Conservation (phyloP, 2,888 invertebrate species). For the Nycteola revayana region DNA sequence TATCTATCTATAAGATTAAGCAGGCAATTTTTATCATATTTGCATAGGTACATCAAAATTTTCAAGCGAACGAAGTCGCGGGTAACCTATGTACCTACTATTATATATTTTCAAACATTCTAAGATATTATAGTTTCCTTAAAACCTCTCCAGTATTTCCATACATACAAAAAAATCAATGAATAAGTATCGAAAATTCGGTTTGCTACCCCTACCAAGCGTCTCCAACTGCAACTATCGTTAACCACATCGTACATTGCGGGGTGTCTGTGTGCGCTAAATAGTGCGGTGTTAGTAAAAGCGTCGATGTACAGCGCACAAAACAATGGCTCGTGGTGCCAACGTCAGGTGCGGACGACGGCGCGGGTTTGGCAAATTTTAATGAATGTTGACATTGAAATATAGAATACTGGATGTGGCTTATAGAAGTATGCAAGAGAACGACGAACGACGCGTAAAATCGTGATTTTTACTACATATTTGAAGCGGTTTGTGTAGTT, state of each 20-base stretch:
- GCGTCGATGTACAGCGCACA: slow-evolving; percentile 37
- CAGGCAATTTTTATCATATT: too few species aligned
- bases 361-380: slow-evolving; percentile 52
- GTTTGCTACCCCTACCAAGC: background rate
- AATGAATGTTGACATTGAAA: slow-evolving; percentile 60
- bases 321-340: slow-evolving; percentile 23
- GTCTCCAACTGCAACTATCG: slow-evolving; percentile 3
- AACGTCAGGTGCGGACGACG: slow-evolving; percentile 48
- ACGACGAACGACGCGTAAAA: too few species aligned
- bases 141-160: slow-evolving; percentile 1
- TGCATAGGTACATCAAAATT: too few species aligned
- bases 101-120: too few species aligned
- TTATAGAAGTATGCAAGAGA: too few species aligned
- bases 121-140: too few species aligned
- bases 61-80: too few species aligned
- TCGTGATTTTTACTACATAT: too few species aligned
- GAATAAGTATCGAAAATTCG: slow-evolving; percentile 21
- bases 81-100: too few species aligned
- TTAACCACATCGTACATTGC: slow-evolving; percentile 9
- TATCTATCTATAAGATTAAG: too few species aligned
- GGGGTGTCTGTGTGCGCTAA: slow-evolving; percentile 2
- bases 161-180: slow-evolving; percentile 13
- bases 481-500: background rate
- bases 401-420: slow-evolving; percentile 48
- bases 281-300: slow-evolving; percentile 9